Base-by-base conservation (phyloP, 2,888 invertebrate genomes). In the Eupithecia subfuscata region DNA sequence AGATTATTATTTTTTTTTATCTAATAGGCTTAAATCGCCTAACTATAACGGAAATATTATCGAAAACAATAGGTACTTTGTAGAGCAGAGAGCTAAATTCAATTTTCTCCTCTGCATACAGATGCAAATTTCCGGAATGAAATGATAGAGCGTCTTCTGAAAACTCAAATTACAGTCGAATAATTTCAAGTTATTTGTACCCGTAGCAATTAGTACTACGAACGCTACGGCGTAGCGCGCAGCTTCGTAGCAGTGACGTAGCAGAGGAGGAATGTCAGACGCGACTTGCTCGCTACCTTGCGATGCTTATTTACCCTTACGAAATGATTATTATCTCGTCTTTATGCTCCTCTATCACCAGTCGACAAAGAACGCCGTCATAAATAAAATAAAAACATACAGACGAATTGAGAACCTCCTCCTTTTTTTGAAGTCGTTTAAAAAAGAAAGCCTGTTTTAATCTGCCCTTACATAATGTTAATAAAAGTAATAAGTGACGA, bases 41-140 rank as follows among this genome's bases (percentile, higher is more conserved):
- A 18, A 18, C 5, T 34, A 56, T 63, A n/a, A 7, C 18, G 7
- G 34, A 18, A 34, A 64, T 30, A 25, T 7, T 30, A 63, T 30
- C 16, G 8, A 64, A 18, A 64, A 34, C 64, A 34, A 14, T 25
- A 60, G 14, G 25, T 8, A 34, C 64, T 30, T 40, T 73, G 70
- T 52, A 71, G 7, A 40, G 9, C 22, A 14, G 25, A 40, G n/a
- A n/a, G 30, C 22, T 40, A 25, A 70, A 68, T 75, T 18, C 16
- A 45, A 75, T 73, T 30, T 45, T 60, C 86, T 83, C 84, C 82
- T 82, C 78, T 80, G 80, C 84, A 88, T 88, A 87, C 84, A 84
- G 77, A 90, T 90, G 90, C 89, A 91, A 91, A 90, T 90, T 88
- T 86, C 81, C 52, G n/a, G 85, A 89, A 88, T 87, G 86, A 87